Base-by-base conservation (phyloP, 2,888 invertebrate species). In the Autographa pulchrina region DNA sequence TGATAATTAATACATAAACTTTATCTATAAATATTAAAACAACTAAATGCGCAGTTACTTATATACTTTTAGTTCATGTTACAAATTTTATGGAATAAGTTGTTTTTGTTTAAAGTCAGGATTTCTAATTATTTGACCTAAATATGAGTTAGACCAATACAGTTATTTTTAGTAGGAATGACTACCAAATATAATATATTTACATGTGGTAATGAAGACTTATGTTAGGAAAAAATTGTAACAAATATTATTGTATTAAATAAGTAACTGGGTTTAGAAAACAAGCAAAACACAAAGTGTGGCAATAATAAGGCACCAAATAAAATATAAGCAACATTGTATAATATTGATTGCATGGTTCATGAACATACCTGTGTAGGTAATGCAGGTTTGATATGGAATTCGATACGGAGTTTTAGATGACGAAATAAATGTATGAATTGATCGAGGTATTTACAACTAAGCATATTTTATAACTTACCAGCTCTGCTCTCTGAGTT, bases 401-500 rank as follows among this genome's bases (percentile, higher is more conserved):
- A 72, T 78, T 78, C 20, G 81, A 78, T 56, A 78, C 56, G 31
- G 38, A 54, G 54, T 61, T 70, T 59, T n/a, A 65, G 69, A 78
- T 74, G 62, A 61, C 25, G 69, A 78, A 78, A 69, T 62, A 35
- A 48, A 31, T 56, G 16, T 38, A 61, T 56, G 64, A 11, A 32
- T 18, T 58, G 25, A 52, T 31, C 43, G 52, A 66, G 43, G 0
- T 38, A 58, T 25, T 58, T 64, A 67, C 54, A 14, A 56, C 11
- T 56, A 20, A 56, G 11, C 9, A 67, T 54, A n/a, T 65, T 43
- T 18, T 32, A 68, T 13, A 62, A 96, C 97, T 97, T 94, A 98
- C 99, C 97, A 87, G 98, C 98, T 96, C 98, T 98, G 82, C 98
- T 97, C 41, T 98, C 97, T 0, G 98, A 97, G 84, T 98, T 97